phyloP scores from a whole-genome alignment of 1,140 invertebrate genomes.

The Penaeus vannamei region DNA sequence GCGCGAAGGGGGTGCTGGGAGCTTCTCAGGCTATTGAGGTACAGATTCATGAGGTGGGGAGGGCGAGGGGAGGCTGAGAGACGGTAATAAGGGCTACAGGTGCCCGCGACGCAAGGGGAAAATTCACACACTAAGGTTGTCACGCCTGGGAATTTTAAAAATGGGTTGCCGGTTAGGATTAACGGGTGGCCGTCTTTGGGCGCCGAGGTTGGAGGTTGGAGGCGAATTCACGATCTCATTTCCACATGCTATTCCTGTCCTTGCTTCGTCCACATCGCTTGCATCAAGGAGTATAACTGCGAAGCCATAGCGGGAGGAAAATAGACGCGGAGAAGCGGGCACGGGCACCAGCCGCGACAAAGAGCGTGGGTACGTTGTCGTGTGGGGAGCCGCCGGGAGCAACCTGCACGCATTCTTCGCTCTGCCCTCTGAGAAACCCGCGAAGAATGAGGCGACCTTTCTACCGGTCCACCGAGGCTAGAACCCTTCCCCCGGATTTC shows the following conservation, averaged over 20 bases:
- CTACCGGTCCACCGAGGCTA: background rate
- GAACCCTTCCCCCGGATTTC: background rate
- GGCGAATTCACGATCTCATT: too few relatives aligned
- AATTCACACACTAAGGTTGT: conserved; percentile 45
- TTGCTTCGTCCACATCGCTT: too few relatives aligned
- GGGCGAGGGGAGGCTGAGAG: conserved; percentile 35
- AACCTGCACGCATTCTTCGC: conserved; percentile 45
- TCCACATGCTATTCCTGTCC: too few relatives aligned
- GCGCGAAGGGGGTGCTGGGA: conserved; percentile 38
- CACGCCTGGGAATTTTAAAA: conserved; percentile 37
- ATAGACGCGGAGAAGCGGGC: background rate
- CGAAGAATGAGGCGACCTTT: conserved; percentile 29
- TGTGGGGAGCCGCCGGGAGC: conserved; percentile 24
- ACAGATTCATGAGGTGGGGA: conserved; percentile 48
- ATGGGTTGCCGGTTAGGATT: too few relatives aligned
- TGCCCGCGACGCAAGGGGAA: conserved; percentile 10
- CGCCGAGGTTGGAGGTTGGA: background rate
- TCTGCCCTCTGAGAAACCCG: conserved; percentile 31
- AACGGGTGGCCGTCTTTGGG: background rate
- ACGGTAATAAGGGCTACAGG: conserved; percentile 37
- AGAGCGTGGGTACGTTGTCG: conserved; percentile 43
- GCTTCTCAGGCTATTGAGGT: conserved; percentile 52
- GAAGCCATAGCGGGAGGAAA: too few relatives aligned
- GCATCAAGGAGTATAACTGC: too few relatives aligned
- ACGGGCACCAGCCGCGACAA: conserved; percentile 2